These are phyloP conservation scores for Notospermus geniculatus DNA, from an alignment of 1,140 invertebrate genomes.

Conservation along the genomic window DNA sequence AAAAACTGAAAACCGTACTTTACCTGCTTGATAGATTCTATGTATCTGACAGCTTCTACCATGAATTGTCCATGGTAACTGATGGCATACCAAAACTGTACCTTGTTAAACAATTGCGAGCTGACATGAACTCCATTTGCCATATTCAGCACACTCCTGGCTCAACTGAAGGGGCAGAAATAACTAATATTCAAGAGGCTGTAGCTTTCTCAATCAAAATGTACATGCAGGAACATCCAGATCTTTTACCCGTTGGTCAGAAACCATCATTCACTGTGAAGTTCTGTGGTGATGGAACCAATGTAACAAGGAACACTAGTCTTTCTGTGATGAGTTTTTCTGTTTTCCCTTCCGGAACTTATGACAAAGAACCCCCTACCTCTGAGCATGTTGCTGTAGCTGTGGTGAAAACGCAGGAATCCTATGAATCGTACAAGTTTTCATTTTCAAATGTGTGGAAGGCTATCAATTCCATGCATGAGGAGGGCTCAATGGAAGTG, in stretches of 20 bases:
- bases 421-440: not conserved
- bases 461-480: not conserved
- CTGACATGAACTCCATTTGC: not conserved
- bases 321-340: not conserved
- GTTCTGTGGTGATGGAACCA: constrained; percentile 8
- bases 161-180: constrained; percentile 3
- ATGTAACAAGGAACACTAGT: not conserved
- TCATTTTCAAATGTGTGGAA: constrained; percentile 9
- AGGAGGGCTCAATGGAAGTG: not conserved
- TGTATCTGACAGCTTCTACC: constrained; percentile 8
- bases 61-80: not conserved
- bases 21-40: constrained; percentile 7
- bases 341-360: too few species aligned
- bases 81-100: not conserved
- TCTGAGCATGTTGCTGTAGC: not conserved
- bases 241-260: not conserved
- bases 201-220: not conserved
- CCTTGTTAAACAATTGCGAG: constrained; percentile 2
- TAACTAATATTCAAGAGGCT: not conserved
- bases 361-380: too few species aligned
- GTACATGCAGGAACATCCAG: not conserved
- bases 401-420: not conserved
- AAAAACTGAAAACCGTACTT: not conserved
- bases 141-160: constrained; percentile 3
- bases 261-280: constrained; percentile 5